A percentile compares a stretch with the other conserved stretches of the same genome.
Conservation (phyloP, 2,113 vertebrate genomes). For the Petaurus breviceps region DNA sequence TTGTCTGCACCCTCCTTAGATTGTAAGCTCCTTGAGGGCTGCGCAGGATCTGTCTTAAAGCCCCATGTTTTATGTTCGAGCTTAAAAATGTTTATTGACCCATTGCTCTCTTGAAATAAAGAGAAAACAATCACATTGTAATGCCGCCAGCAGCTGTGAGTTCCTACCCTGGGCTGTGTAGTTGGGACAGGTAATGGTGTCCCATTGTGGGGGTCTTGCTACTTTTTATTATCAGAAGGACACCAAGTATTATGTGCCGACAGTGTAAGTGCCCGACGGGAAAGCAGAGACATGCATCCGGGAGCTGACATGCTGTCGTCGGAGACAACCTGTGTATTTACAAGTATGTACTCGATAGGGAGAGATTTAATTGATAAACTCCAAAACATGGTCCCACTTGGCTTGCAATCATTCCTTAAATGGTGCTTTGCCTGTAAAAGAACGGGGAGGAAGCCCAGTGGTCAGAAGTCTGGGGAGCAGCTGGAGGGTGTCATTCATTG, state of each 20-base stretch:
- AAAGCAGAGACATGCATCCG: neutral
- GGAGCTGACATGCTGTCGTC: neutral
- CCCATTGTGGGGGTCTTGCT: too few species aligned
- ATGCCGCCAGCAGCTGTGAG: too few species aligned
- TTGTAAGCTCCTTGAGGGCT: neutral
- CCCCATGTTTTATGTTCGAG: too few species aligned
- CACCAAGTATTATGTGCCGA: too few species aligned
- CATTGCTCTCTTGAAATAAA: neutral
- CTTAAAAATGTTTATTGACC: neutral
- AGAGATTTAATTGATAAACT: neutral
- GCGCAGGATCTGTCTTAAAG: neutral
- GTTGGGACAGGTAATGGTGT: too few species aligned
- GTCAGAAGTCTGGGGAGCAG: neutral
- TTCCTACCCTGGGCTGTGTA: neutral
- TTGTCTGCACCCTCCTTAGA: too few species aligned
- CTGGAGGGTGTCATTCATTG: neutral
- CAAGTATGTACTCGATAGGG: neutral
- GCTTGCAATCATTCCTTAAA: neutral
- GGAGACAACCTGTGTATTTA: neutral
- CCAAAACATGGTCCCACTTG: neutral
- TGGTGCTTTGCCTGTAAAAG: neutral
- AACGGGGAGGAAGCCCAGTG: neutral
- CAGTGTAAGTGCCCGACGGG: too few species aligned
- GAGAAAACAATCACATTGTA: neutral
- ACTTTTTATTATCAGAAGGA: neutral